Base-by-base conservation (phyloP, 2,888 invertebrate genomes). In the Linnaemya tessellans region DNA sequence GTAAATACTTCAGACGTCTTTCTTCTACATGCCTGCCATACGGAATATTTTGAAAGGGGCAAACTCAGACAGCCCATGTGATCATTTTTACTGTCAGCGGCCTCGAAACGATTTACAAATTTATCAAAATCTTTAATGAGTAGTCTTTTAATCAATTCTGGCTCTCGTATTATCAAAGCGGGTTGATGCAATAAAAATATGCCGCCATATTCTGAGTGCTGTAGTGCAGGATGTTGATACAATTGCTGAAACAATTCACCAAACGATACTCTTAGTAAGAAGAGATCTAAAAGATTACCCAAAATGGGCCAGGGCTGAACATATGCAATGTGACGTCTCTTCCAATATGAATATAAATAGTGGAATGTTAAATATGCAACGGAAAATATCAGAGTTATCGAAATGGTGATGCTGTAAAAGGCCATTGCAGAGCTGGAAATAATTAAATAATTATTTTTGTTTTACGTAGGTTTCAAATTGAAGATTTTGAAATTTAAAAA, bases 171-270 rank as follows among this genome's bases (percentile, higher is more conserved):
- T 15, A 94, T 75, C 1, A 94, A 43, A 4, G 90, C 90, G 0
- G 94, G 94, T 3, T 90, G 92, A 84, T 93, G 92, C n/a, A 93
- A 90, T 1, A 93, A 88, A 90, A 88, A 88, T 89, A 93, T 84
- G 84, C 94, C 89, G 80, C 88, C 88, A 64, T 92, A 25, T 80
- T 91, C 87, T 73, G 80, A 71, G 74, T 90, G 25, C 80, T 82
- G 7, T 25, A 87, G 35, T 8, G 71, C 11, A 0, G 82, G 62
- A 77, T 90, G 80, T 0, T 91, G 87, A 82, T 93, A 93, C 0
- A 93, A 65, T 1, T 90, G 88, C 22, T 89, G 89, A 25, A 93
- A 88, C 7, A 90, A 89, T 64, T 92, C 89, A 0, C 92, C 91
- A 2, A 92, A 88, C 1, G 92, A 89, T 70, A 89, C 90, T 74